These are phyloP conservation scores for Actinernus sp. DNA, from an alignment of 92 coral and sea anemone species.

Conservation along the genomic window DNA sequence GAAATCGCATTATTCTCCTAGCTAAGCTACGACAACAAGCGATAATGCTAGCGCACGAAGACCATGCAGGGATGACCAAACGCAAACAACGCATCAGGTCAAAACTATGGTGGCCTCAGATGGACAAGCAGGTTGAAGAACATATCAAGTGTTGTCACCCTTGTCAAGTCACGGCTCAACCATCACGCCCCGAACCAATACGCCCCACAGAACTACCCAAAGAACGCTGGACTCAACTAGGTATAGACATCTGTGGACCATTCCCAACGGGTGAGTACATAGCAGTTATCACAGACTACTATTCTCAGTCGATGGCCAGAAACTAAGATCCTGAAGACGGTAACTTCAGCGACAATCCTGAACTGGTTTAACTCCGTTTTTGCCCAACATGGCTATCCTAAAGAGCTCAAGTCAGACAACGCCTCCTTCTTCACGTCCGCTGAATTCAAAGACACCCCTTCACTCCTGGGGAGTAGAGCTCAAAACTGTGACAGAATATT, in stretches of 20 bases:
- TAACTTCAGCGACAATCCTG: too few species aligned
- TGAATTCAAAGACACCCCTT: constrained; percentile 43
- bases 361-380: constrained; percentile 45
- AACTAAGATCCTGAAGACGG: constrained; percentile 35
- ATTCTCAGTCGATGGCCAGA: constrained; percentile 70
- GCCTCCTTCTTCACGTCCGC: constrained; percentile 58
- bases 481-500: too few species aligned
- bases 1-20: too few species aligned
- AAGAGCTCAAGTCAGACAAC: constrained; percentile 55
- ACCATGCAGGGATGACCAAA: too few species aligned
- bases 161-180: constrained; percentile 5
- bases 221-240: constrained; percentile 38
- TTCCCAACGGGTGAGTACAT: too few species aligned
- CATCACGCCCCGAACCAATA: too few species aligned
- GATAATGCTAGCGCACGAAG: too few species aligned
- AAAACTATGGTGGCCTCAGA: too few species aligned
- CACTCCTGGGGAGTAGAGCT: constrained; percentile 51
- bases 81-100: too few species aligned
- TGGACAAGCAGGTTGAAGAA: constrained; percentile 30
- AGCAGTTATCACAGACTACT: constrained; percentile 59
- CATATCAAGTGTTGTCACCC: constrained; percentile 50
- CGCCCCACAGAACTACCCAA: too few species aligned
- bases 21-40: too few species aligned
- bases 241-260: constrained; percentile 67
- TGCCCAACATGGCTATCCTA: constrained; percentile 47